phyloP scores from a whole-genome alignment of 2,113 vertebrate species.

The Solenodon paradoxus region DNA sequence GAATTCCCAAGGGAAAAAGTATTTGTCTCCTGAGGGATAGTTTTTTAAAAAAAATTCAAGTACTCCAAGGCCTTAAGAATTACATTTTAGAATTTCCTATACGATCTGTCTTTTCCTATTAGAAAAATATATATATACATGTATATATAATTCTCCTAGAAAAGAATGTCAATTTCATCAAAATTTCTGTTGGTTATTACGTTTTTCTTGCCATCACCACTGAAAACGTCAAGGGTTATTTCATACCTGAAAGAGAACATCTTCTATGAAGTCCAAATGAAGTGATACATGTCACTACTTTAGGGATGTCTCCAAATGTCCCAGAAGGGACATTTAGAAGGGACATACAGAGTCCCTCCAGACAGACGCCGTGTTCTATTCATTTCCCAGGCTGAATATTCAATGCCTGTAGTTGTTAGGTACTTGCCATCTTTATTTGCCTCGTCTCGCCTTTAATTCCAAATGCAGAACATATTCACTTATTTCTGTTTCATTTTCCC shows the following conservation, averaged over 20 bases:
- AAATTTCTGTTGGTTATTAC: not conserved
- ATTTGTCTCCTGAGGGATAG: not conserved
- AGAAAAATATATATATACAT: constrained; percentile 31
- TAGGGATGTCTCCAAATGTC: not conserved
- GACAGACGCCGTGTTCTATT: not conserved
- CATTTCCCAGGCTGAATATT: not conserved
- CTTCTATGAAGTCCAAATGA: not conserved
- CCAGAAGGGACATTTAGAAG: too few relatives aligned
- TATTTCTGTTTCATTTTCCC: not conserved
- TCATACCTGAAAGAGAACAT: not conserved
- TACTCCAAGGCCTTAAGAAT: not conserved
- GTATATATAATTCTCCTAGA: not conserved
- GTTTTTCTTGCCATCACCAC: not conserved
- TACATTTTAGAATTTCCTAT: not conserved
- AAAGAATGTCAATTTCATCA: not conserved
- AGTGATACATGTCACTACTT: not conserved
- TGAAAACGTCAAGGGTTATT: not conserved
- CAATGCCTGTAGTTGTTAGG: not conserved
- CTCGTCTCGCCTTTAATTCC: not conserved
- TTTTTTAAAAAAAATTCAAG: not conserved
- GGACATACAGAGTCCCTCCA: not conserved
- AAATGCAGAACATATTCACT: not conserved
- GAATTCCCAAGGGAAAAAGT: not conserved
- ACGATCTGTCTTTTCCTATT: not conserved
- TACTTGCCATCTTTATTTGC: not conserved